Evolutionary conservation across 2,113 vertebrate genomes (phyloP).

Genomic region (Pachypanchax playfairii): DNA sequence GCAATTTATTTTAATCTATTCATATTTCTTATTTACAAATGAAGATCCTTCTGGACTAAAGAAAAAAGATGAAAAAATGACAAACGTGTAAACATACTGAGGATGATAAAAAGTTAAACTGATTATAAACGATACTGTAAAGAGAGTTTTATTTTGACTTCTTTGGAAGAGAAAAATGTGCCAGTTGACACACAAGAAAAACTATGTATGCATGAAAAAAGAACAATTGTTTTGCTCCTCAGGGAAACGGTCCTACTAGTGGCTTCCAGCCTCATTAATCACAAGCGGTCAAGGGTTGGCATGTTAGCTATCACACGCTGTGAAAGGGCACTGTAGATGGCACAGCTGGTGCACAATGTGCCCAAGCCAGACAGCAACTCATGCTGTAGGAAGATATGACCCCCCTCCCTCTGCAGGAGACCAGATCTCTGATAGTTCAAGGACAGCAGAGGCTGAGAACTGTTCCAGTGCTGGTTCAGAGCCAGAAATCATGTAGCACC

Average conservation of each 20-base stretch:
- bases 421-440: constrained; percentile 30
- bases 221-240: constrained; percentile 14
- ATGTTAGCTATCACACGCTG: constrained; percentile 53
- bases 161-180: background rate
- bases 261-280: constrained; percentile 51
- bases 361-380: constrained; percentile 38
- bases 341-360: constrained; percentile 42
- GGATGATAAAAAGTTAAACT: no score
- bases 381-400: constrained; percentile 29
- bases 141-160: no score
- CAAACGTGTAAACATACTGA: no score
- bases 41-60: no score
- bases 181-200: constrained; percentile 1
- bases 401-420: background rate
- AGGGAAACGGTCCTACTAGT: background rate
- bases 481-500: no score
- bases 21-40: background rate
- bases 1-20: background rate
- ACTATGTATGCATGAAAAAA: constrained; percentile 12
- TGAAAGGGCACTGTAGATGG: constrained; percentile 40
- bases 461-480: background rate
- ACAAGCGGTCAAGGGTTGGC: constrained; percentile 47
- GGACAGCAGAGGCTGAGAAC: constrained; percentile 11
- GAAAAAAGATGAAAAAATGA: no score
- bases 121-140: no score